Base-by-base conservation (phyloP, 23 tunicate species). In the Ascidia mentula region DNA sequence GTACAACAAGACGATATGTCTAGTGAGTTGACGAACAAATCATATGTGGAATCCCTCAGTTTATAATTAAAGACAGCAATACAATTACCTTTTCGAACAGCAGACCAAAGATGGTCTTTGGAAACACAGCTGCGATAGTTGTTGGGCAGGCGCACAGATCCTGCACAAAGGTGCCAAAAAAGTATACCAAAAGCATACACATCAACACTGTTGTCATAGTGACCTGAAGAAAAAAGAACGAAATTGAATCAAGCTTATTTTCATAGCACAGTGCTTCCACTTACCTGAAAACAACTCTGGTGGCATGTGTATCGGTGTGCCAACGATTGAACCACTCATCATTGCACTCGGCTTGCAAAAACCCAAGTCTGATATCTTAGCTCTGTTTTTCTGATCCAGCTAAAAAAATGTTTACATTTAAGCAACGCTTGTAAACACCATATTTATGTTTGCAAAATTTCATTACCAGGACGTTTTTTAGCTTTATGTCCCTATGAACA, bases 221-320 rank as follows among this genome's bases (percentile, higher is more conserved):
- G 53, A 18, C 82, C 87, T 83, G 9, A 17, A 71, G 13, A 9
- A 15, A 12, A 42, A 42, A 15, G 53, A 9, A 9, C 15, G 15
- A 42, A 12, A 42, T 42, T 15, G 15, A 42, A 9, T 42, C 15
- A 42, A n/a, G n/a, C 53, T 9, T 9, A 42, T 42, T 42, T 12
- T 15, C 53, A 9, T 42, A 9, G 15, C 12, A 15, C 15, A 15
- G 15, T 42, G 53, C 53, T 9, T 42, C 15, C 6, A 18, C 40
- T 53, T 74, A 75, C 96, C 96, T 40, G 89, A 72, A 6, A 90
- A 80, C 39, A 90, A 74, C 39, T 90, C 96, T 17, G 96, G 96
- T 18, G 96, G 96, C 96, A 90, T 90, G 38, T 90, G 96, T 38
- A 90, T 75, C 24, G 96, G 96, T 5, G 96, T 90, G 0, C 96